A percentile compares a stretch with the other conserved stretches of the same genome.
phyloP scores from a whole-genome alignment of 1,140 invertebrate genomes.

The Intoshia linei region DNA sequence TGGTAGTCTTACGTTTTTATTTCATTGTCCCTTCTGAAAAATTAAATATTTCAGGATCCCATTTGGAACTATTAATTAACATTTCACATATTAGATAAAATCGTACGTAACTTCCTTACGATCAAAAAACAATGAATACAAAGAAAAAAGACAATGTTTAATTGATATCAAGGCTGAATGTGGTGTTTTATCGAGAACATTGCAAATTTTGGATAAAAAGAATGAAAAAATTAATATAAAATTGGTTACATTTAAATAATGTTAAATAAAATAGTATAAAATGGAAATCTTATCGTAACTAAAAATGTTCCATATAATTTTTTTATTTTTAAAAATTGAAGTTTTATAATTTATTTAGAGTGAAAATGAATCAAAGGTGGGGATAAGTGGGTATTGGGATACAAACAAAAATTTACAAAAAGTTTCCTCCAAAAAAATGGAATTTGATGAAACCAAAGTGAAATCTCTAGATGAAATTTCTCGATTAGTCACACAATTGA shows the following conservation, averaged over 20 bases:
- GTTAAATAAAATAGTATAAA: neutral
- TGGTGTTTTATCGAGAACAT: conserved; percentile 31
- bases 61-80: neutral
- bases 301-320: neutral
- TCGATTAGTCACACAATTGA: conserved; percentile 26
- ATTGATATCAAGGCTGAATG: conserved; percentile 35
- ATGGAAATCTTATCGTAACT: neutral
- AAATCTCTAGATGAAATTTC: conserved; percentile 29
- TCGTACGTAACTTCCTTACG: conserved; percentile 41
- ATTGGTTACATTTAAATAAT: conserved; percentile 15
- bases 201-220: conserved; percentile 28
- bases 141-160: conserved; percentile 37
- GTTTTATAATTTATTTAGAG: conserved; percentile 8
- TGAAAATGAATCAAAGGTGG: conserved; percentile 19
- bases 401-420: conserved; percentile 28
- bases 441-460: conserved; percentile 28
- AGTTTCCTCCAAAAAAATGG: conserved; percentile 27
- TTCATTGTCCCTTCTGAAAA: neutral
- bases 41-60: neutral
- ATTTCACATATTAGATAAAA: conserved; percentile 28
- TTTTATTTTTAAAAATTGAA: neutral
- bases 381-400: conserved; percentile 25
- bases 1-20: neutral
- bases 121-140: conserved; percentile 41
- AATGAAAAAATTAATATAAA: conserved; percentile 21